Conservation (phyloP, 2,113 vertebrate species). For the Eublepharis macularius region DNA sequence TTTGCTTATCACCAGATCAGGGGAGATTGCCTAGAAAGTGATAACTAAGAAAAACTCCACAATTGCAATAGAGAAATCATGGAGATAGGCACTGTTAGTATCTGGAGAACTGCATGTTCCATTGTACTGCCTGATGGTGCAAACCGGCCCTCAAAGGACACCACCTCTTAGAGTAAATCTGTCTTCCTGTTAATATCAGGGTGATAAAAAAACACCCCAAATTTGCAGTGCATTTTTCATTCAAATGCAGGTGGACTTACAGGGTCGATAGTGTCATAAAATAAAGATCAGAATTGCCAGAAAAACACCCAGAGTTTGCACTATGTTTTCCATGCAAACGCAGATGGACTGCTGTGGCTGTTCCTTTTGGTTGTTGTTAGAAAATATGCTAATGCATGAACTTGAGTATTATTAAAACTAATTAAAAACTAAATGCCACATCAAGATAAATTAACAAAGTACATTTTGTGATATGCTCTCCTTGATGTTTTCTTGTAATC, state of each 20-base stretch:
- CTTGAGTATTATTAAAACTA: constrained; percentile 39
- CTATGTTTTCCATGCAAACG: not conserved
- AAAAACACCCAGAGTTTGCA: not conserved
- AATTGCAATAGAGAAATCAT: no score
- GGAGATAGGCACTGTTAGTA: no score
- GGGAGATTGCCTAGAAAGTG: not conserved
- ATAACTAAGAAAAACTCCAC: not conserved
- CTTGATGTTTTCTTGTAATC: constrained; percentile 54
- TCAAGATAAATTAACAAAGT: constrained; percentile 56
- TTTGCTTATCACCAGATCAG: not conserved
- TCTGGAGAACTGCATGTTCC: no score
- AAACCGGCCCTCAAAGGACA: not conserved
- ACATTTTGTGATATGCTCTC: not conserved
- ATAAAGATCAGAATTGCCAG: no score
- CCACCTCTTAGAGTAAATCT: not conserved
- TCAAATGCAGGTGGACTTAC: no score
- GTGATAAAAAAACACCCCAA: not conserved
- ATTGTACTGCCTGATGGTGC: not conserved
- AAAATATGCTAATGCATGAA: constrained; percentile 1
- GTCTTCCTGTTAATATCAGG: no score
- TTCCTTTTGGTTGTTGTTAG: not conserved
- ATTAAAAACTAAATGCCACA: constrained; percentile 39
- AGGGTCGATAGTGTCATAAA: no score
- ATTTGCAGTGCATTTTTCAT: no score
- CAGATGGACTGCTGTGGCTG: not conserved